These are phyloP conservation scores for Chunga burmeisteri DNA, from an alignment of 2,113 vertebrate species.

Conservation along the genomic window DNA sequence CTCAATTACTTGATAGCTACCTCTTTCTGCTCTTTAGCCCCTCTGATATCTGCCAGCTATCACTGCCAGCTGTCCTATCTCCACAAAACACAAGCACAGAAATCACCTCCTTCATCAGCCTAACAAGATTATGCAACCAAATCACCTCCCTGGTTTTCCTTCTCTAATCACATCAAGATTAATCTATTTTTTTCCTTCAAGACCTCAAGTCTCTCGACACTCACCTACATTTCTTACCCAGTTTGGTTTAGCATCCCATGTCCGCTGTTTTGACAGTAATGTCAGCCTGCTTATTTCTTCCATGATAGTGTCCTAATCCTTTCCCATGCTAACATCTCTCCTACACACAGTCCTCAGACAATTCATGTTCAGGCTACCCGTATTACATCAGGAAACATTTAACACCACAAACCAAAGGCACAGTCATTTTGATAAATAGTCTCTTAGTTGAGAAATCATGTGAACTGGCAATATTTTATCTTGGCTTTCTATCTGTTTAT, in stretches of 20 bases:
- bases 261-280: neutral
- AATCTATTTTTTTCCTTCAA: neutral
- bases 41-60: neutral
- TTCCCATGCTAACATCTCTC: neutral
- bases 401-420: neutral
- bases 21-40: neutral
- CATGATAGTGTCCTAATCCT: neutral
- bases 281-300: neutral
- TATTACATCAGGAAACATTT: neutral
- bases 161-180: neutral
- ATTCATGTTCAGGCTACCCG: neutral
- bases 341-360: neutral
- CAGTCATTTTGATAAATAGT: neutral
- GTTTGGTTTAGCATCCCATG: neutral
- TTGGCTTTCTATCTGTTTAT: neutral
- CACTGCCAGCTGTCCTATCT: neutral
- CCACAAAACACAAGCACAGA: neutral
- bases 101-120: neutral
- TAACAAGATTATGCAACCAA: neutral
- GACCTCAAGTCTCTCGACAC: neutral
- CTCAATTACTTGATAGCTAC: neutral
- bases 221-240: neutral
- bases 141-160: neutral
- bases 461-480: neutral
- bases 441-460: neutral